Evolutionary conservation across 2,113 vertebrate species (phyloP).

Genomic region (Melanerpes aurifrons): DNA sequence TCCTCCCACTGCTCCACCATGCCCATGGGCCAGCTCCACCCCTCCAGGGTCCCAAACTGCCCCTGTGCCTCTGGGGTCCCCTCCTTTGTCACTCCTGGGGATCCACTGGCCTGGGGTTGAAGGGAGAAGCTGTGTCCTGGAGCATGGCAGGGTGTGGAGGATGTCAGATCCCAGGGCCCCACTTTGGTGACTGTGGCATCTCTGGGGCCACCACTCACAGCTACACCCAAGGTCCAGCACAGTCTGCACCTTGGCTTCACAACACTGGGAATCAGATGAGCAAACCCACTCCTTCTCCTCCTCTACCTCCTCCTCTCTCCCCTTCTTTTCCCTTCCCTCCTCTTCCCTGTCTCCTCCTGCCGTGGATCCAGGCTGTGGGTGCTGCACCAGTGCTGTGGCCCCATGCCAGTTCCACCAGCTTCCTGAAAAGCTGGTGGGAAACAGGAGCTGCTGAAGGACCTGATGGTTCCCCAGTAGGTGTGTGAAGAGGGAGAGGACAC

Average conservation of each 20-base stretch:
- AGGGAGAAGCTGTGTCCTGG: background rate
- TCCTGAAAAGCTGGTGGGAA: background rate
- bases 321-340: background rate
- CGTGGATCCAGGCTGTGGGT: background rate
- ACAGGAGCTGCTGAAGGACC: background rate
- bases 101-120: background rate
- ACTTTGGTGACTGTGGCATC: background rate
- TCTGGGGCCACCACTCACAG: background rate
- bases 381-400: background rate
- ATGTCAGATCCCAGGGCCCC: background rate
- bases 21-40: fast-evolving
- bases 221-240: background rate
- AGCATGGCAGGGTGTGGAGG: fast-evolving
- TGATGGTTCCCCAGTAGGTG: fast-evolving
- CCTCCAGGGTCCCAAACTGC: fast-evolving
- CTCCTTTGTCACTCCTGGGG: background rate
- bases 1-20: background rate
- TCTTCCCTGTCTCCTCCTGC: background rate
- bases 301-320: too few relatives aligned
- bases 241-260: fast-evolving
- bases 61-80: background rate
- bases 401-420: background rate
- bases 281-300: background rate
- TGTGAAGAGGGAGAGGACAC: background rate
- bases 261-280: background rate